These are phyloP conservation scores for Bufo bufo DNA, from an alignment of 2,113 vertebrate species.

Conservation along the genomic window DNA sequence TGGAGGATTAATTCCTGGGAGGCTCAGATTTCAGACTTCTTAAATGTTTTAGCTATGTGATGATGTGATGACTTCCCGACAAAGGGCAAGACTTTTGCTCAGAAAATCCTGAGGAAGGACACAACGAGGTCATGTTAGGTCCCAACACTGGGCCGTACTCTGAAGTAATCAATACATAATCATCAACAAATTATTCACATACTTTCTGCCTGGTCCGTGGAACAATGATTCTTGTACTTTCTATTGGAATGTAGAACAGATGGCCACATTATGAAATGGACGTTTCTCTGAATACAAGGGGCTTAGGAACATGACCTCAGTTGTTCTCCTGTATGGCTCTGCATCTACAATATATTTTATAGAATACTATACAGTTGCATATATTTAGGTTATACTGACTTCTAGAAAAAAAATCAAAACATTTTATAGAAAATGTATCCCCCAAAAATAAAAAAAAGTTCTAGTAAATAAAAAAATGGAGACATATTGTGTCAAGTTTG, in stretches of 20 bases:
- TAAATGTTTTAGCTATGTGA: conserved; percentile 42
- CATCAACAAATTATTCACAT: conserved; percentile 59
- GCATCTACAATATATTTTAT: background rate
- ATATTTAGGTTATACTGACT: background rate
- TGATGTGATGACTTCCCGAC: conserved; percentile 35
- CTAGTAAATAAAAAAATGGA: background rate
- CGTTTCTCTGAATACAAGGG: conserved; percentile 14
- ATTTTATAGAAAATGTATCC: background rate
- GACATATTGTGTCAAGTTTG: background rate
- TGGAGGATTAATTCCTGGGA: conserved; percentile 35
- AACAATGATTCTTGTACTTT: conserved; percentile 42
- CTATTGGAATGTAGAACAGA: conserved; percentile 57
- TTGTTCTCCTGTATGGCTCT: background rate
- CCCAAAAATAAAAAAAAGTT: background rate
- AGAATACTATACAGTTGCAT: background rate
- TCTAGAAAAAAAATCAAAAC: background rate
- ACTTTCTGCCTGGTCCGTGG: conserved; percentile 13
- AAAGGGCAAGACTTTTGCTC: conserved; percentile 25
- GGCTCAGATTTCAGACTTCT: conserved; percentile 44
- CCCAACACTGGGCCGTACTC: conserved; percentile 2
- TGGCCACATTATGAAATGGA: conserved; percentile 39
- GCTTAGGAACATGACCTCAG: conserved; percentile 4
- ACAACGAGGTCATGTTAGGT: conserved; percentile 47
- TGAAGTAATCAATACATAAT: conserved; percentile 55
- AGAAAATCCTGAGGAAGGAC: conserved; percentile 39